Conservation (phyloP, 2,888 invertebrate species). For the Diplazon laetatorius region DNA sequence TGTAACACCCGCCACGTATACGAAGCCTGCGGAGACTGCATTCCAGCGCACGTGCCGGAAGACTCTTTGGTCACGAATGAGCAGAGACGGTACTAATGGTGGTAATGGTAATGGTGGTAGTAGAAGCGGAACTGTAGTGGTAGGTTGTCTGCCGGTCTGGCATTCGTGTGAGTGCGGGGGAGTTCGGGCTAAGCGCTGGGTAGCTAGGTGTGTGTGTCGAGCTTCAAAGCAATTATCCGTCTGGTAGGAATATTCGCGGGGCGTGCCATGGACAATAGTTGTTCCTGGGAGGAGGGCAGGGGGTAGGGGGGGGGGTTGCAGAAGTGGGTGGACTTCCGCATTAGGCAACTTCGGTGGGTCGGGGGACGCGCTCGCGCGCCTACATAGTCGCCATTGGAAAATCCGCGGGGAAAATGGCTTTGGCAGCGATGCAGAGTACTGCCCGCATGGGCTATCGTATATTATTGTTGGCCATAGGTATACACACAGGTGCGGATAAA, state of each 20-base stretch:
- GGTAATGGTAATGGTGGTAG: conserved; percentile 17
- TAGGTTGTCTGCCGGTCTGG: conserved; percentile 2
- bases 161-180: neutral
- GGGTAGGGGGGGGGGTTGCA: too few species aligned
- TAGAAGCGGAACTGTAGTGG: conserved; percentile 13
- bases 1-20: neutral
- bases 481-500: neutral
- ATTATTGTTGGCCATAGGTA: neutral
- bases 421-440: conserved; percentile 31
- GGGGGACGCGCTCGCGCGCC: neutral
- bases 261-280: conserved; percentile 30
- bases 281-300: too few species aligned
- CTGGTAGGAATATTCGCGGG: conserved; percentile 4
- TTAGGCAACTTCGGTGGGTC: conserved; percentile 14
- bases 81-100: conserved; percentile 8
- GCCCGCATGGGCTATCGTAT: neutral
- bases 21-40: conserved; percentile 19
- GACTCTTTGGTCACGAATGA: conserved; percentile 41
- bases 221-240: conserved; percentile 48
- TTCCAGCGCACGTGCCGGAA: conserved; percentile 37
- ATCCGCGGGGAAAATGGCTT: conserved; percentile 23
- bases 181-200: too few species aligned
- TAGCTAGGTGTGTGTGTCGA: conserved; percentile 2
- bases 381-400: conserved; percentile 19
- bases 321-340: conserved; percentile 13